Conservation (phyloP, 2,797 vertebrate species). For the Phalanger gymnotis region DNA sequence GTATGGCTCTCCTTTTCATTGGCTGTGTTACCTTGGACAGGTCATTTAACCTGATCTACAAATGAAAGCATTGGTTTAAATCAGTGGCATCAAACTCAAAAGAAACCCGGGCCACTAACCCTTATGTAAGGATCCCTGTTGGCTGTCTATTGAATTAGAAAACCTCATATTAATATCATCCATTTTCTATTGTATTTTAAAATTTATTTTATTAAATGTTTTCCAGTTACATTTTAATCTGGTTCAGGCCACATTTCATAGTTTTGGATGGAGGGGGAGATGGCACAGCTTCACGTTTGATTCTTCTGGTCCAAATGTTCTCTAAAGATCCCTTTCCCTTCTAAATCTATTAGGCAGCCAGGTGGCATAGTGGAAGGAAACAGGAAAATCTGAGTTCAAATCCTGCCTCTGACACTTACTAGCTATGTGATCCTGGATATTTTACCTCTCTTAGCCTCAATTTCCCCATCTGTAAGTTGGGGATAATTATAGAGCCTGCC, state of each 20-base stretch:
- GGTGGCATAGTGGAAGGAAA: background rate
- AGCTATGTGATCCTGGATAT: background rate
- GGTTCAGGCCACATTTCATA: background rate
- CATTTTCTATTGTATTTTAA: background rate
- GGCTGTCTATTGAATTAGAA: background rate
- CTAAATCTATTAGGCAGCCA: background rate
- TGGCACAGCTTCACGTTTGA: background rate
- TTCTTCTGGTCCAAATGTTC: background rate
- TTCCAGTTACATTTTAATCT: background rate
- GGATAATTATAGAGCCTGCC: background rate
- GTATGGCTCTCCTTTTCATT: background rate
- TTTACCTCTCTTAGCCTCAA: background rate
- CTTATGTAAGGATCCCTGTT: background rate
- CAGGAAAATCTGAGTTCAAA: background rate
- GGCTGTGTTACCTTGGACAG: background rate
- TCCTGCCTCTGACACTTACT: background rate
- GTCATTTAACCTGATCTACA: background rate
- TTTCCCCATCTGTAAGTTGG: conserved; percentile 51
- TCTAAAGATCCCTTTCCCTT: background rate
- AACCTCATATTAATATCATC: background rate
- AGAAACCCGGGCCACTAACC: background rate
- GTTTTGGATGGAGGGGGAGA: background rate
- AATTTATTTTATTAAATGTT: background rate
- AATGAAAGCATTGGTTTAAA: background rate
- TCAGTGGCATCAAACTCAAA: background rate